Percentiles rank a stretch among this genome's conserved stretches.
Conservation (phyloP, 2,888 invertebrate genomes). For the Ashinkailepas kermadecensis region DNA sequence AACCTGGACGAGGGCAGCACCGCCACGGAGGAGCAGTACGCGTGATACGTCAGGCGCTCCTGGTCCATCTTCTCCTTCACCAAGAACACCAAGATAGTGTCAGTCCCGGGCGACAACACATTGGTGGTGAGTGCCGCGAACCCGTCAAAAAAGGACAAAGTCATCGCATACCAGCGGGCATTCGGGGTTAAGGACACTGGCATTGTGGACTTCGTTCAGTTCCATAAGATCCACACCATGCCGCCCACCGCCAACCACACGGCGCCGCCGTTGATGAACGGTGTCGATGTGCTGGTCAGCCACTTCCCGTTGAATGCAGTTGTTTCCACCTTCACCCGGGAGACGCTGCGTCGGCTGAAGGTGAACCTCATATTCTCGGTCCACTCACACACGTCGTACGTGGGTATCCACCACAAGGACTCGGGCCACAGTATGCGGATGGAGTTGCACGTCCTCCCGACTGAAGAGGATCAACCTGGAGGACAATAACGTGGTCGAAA, state of each 20-base stretch:
- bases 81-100: conserved; percentile 31
- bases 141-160: conserved; percentile 58
- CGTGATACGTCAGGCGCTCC: conserved; percentile 65
- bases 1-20: conserved; percentile 89
- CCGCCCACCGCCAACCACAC: no score
- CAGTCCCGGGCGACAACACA: conserved; percentile 74
- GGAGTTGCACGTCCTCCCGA: neutral
- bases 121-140: conserved; percentile 80
- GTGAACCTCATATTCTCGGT: conserved; percentile 42
- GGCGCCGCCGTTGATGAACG: no score
- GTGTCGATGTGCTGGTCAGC: no score
- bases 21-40: conserved; percentile 61
- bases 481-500: conserved; percentile 49
- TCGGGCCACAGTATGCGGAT: conserved; percentile 21
- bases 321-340: neutral
- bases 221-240: conserved; percentile 40
- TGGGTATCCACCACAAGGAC: conserved; percentile 29
- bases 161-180: conserved; percentile 61
- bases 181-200: conserved; percentile 61
- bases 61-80: conserved; percentile 52
- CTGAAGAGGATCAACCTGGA: neutral
- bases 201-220: conserved; percentile 40
- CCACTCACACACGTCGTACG: conserved; percentile 43
- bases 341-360: neutral
- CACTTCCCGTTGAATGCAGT: no score